These are phyloP conservation scores for Tiliacea citrago DNA, from an alignment of 2,888 invertebrate species.

Conservation along the genomic window DNA sequence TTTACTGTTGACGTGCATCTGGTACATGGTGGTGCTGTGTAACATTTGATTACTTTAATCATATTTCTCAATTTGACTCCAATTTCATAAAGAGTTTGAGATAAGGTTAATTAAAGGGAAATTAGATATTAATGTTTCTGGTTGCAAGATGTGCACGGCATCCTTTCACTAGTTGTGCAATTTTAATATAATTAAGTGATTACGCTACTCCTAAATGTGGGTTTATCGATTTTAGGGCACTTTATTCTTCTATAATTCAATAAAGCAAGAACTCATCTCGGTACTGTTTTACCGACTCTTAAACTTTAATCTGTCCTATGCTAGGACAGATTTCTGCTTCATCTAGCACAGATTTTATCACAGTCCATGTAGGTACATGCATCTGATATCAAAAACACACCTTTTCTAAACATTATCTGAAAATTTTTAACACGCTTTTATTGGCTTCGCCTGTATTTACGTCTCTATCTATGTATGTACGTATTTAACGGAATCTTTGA, in stretches of 20 bases:
- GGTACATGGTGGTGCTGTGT: background rate
- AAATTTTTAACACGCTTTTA: background rate
- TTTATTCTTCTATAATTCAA: background rate
- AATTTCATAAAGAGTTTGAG: conserved; percentile 19
- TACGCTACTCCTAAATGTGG: conserved; percentile 11
- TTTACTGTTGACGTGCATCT: background rate
- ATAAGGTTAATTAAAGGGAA: conserved; percentile 36
- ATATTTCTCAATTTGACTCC: conserved; percentile 6
- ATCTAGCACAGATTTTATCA: background rate
- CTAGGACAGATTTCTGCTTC: background rate
- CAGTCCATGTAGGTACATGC: background rate
- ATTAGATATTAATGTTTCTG: conserved; percentile 28
- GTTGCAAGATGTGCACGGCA: conserved; percentile 5
- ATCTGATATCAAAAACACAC: background rate
- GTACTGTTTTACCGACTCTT: background rate
- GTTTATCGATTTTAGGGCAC: conserved; percentile 2
- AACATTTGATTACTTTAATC: conserved; percentile 20
- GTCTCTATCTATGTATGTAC: too few relatives aligned
- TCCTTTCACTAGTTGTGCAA: conserved; percentile 34
- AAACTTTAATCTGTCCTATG: too few relatives aligned
- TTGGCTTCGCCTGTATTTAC: too few relatives aligned
- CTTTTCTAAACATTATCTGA: background rate
- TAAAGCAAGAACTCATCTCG: background rate
- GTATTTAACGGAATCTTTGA: too few relatives aligned
- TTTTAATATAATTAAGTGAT: conserved; percentile 6